Evolutionary conservation across 2,797 vertebrate species (phyloP), one percentile per base, ranked within the genome.

Genomic region (Psittacula echo): DNA sequence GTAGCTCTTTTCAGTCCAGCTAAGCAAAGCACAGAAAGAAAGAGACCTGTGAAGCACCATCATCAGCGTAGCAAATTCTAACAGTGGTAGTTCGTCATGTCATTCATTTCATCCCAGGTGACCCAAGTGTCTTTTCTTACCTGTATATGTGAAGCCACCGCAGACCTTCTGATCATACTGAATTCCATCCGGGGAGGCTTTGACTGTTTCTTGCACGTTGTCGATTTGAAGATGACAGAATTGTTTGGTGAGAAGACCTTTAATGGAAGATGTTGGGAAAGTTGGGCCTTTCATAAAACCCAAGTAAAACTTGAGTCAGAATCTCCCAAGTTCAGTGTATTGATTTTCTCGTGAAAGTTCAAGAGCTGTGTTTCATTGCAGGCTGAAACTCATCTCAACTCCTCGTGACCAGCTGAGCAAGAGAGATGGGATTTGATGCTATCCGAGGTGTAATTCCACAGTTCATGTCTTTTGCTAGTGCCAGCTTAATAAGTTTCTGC

Each of bases 341-440:
- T 77, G 93, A 91, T 94, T 95, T 96, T 82, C 58, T 75, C 26
- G 4, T 74, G 51, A 30, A 72, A 89, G 87, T 93, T 96, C 56
- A 94, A 86, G 94, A 90, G 11, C 44, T 76, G 66, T 85, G 67
- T 71, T 93, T 94, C 77, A 16, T 90, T 82, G 89, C 85, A 90
- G 80, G 85, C 74, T 94, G 80, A 87, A 88, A 86, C 83, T 94
- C 89, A 84, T 88, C 92, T 94, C 80, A 15, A 2, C 85, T 90
- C 74, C 87, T 88, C 42, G 8, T 85, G 93, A 93, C 90, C 94
- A 94, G 93, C 95, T 88, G 85, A 90, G 95, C 91, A 76, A 56
- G 89, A 91, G 89, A 95, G 87, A 91, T 96, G 87, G 67, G 85
- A 91, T 95, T 91, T 85, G 91, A 84, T 93, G 75, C 76, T 93